Conservation (phyloP, 2,888 invertebrate species). For the Dicycla oo region DNA sequence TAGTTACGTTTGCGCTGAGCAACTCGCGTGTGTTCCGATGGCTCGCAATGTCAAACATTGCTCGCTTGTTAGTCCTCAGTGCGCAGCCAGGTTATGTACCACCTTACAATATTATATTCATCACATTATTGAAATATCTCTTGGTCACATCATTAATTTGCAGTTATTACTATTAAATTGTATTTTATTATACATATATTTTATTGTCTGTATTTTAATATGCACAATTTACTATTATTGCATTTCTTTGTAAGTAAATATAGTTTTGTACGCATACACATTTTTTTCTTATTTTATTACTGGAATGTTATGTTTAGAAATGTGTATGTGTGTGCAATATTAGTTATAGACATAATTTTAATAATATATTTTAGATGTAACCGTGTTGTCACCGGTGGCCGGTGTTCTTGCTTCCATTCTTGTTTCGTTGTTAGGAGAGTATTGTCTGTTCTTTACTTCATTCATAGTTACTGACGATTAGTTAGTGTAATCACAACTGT, state of each 20-base stretch:
- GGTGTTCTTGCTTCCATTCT: slow-evolving; percentile 80
- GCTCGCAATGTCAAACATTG: slow-evolving; percentile 86
- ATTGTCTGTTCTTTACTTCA: slow-evolving; percentile 77
- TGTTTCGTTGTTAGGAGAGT: slow-evolving; percentile 81
- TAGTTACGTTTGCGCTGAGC: slow-evolving; percentile 81
- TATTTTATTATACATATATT: slow-evolving; percentile 90
- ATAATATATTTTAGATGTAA: slow-evolving; percentile 82
- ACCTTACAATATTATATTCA: slow-evolving; percentile 69
- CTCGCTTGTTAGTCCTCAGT: slow-evolving; percentile 69
- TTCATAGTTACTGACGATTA: slow-evolving; percentile 82
- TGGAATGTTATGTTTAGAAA: slow-evolving; percentile 83
- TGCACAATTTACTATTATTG: slow-evolving; percentile 89
- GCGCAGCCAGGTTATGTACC: slow-evolving; percentile 54
- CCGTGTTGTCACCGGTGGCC: slow-evolving; percentile 68
- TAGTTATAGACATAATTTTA: slow-evolving; percentile 86
- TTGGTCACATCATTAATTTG: slow-evolving; percentile 83
- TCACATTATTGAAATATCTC: slow-evolving; percentile 76
- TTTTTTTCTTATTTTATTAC: slow-evolving; percentile 80
- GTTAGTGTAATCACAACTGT: slow-evolving; percentile 88
- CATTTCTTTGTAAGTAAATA: slow-evolving; percentile 85
- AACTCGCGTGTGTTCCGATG: slow-evolving; percentile 46
- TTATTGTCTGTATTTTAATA: slow-evolving; percentile 88
- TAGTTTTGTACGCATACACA: slow-evolving; percentile 90
- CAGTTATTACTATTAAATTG: slow-evolving; percentile 87
- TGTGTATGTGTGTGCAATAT: slow-evolving; percentile 91